A percentile compares a stretch with the other conserved stretches of the same genome.
These are phyloP conservation scores for Amphiduros pacificus DNA, from an alignment of 2,888 invertebrate species.

Conservation along the genomic window DNA sequence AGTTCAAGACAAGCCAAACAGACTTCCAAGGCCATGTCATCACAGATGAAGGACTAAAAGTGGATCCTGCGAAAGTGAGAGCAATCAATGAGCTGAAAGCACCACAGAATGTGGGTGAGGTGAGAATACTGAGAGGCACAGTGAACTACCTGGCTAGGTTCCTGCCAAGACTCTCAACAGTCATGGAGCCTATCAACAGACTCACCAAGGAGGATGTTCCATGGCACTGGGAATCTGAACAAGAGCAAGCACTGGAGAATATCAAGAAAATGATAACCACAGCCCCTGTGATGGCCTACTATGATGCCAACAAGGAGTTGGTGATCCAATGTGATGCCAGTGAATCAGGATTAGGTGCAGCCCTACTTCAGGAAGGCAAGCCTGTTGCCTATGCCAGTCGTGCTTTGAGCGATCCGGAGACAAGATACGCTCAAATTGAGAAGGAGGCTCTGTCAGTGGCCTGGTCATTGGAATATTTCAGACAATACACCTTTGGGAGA, in stretches of 20 bases:
- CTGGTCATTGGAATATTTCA: slow-evolving; percentile 32
- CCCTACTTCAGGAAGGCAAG: slow-evolving; percentile 31
- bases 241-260: slow-evolving; percentile 1
- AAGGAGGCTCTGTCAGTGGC: slow-evolving; percentile 32
- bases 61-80: slow-evolving; percentile 21
- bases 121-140: slow-evolving; percentile 24
- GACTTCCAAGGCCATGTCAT: slow-evolving; percentile 19
- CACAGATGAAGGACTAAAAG: slow-evolving; percentile 9
- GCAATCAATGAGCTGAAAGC: slow-evolving; percentile 14
- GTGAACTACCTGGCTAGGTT: slow-evolving; percentile 22
- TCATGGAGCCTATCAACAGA: slow-evolving; percentile 11
- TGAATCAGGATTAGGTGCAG: slow-evolving; percentile 32
- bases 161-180: slow-evolving; percentile 15
- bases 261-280: not conserved
- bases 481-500: slow-evolving; percentile 31
- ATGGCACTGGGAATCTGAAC: slow-evolving; percentile 18
- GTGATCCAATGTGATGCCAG: slow-evolving; percentile 10
- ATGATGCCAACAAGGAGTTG: slow-evolving; percentile 10
- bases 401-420: slow-evolving; percentile 33
- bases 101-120: slow-evolving; percentile 19
- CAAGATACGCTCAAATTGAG: slow-evolving; percentile 34
- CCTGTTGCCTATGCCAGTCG: slow-evolving; percentile 36
- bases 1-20: not conserved
- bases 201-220: slow-evolving; percentile 21
- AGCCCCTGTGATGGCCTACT: slow-evolving; percentile 3